Percentiles rank a stretch among this genome's conserved stretches.
Evolutionary conservation across 2,113 vertebrate species (phyloP).

Genomic region (Diphyllodes magnificus): DNA sequence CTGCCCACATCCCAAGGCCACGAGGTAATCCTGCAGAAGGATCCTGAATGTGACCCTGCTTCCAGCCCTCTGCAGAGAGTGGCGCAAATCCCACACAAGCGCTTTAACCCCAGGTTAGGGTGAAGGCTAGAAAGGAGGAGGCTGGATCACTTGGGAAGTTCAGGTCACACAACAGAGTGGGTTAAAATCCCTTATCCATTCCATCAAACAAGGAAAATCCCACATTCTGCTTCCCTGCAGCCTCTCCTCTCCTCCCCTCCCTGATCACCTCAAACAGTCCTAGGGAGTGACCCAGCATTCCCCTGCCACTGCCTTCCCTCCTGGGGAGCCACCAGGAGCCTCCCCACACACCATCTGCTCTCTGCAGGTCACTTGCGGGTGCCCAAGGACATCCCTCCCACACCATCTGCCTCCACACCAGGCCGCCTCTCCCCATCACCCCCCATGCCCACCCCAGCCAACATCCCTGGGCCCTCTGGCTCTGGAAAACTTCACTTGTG

Average conservation of each 20-base stretch:
- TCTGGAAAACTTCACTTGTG: background rate
- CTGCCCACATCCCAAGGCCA: background rate
- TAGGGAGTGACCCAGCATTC: background rate
- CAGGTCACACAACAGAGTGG: background rate
- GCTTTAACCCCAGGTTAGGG: slow-evolving; percentile 6
- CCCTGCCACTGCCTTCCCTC: background rate
- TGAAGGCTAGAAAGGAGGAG: background rate
- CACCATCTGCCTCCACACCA: background rate
- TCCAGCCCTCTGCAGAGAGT: background rate
- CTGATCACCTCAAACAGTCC: background rate
- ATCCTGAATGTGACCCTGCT: background rate
- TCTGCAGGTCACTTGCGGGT: fast-evolving
- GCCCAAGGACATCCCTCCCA: background rate
- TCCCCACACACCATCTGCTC: slow-evolving; percentile 39
- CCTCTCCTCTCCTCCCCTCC: background rate
- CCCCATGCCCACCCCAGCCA: background rate
- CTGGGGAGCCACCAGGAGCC: fast-evolving
- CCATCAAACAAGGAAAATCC: background rate
- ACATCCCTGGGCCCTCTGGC: background rate
- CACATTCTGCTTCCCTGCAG: background rate
- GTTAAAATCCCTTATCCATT: background rate
- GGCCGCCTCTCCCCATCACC: background rate
- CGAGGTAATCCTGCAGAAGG: background rate
- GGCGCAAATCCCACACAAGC: background rate
- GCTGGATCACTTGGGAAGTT: background rate